A percentile compares a stretch with the other conserved stretches of the same genome.
Conservation (phyloP, 2,888 invertebrate genomes). For the Drosophila buzzatii region DNA sequence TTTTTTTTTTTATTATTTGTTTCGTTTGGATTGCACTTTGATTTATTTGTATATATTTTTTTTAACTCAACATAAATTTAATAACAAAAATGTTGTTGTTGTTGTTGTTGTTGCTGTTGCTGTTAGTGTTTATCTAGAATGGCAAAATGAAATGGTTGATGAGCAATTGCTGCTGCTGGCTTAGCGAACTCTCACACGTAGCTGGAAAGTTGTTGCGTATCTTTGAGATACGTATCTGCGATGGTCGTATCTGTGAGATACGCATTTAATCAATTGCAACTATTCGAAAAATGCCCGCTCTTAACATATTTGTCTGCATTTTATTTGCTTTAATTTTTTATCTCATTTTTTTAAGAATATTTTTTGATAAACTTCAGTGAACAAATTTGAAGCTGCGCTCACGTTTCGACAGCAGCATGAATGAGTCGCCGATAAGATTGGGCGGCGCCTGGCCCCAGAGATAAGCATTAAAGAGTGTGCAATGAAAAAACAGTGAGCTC, state of each 20-base stretch:
- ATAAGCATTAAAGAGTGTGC: slow-evolving; percentile 6
- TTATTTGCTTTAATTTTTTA: slow-evolving; percentile 6
- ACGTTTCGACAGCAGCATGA: slow-evolving; percentile 47
- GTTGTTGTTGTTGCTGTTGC: slow-evolving; percentile 52
- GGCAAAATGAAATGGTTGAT: slow-evolving; percentile 36
- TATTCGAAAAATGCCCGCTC: slow-evolving; percentile 33
- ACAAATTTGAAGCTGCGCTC: slow-evolving; percentile 31
- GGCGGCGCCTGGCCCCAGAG: slow-evolving; percentile 22
- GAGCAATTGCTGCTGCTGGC: slow-evolving; percentile 28
- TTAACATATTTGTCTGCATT: neutral
- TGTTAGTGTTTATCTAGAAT: slow-evolving; percentile 68
- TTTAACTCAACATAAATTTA: slow-evolving; percentile 81
- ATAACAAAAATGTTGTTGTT: slow-evolving; percentile 75
- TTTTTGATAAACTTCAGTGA: slow-evolving; percentile 20
- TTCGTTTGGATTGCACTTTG: slow-evolving; percentile 74
- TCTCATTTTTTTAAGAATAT: neutral
- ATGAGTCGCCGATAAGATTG: slow-evolving; percentile 50
- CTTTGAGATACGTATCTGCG: slow-evolving; percentile 42
- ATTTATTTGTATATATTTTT: slow-evolving; percentile 47
- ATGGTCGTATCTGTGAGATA: slow-evolving; percentile 38
- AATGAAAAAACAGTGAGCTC: slow-evolving; percentile 45
- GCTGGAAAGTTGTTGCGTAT: slow-evolving; percentile 26
- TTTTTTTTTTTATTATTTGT: slow-evolving; percentile 26
- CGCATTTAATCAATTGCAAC: slow-evolving; percentile 33
- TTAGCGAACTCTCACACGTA: too few relatives aligned